Base-by-base conservation (phyloP, 2,113 vertebrate genomes). In the Andinoacara biseriatus region DNA sequence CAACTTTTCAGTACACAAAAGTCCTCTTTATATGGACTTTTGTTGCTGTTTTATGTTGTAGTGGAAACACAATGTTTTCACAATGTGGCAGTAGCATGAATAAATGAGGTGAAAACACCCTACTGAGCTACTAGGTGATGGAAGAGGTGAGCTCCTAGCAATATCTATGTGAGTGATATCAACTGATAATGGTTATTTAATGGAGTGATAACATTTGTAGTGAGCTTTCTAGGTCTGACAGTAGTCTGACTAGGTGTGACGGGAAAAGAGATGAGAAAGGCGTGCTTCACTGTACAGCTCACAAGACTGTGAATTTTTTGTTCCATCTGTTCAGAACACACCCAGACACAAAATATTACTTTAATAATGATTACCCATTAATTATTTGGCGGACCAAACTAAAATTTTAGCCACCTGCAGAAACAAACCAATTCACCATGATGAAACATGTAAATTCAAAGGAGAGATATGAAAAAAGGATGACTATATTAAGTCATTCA, bases 21-120 rank as follows among this genome's bases (percentile, higher is more conserved):
- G 46, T 54, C 10, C 46, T 20, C 29, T 17, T 31, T 14, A 72
- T 54, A 11, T n/a, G 43, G 65, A 29, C 17, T 22, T 26, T 49
- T 69, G 65, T 69, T 72, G 67, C 67, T 72, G 31, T 72, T 72
- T 72, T 31, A 72, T 69, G 65, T 69, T 69, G 18, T 31, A 72
- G 67, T 52, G 46, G 10, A 52, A 72, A 54, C 26, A 54, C 31
- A 31, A 52, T 72, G 67, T 33, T 72, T 72, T 46, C 17, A 31
- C 67, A 52, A 18, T 54, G 67, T 72, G 17, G 67, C 18, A 31
- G 67, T 72, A 26, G 26, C 67, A 54, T 72, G 43, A 54, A 31
- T 54, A 72, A 72, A 72, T 72, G 67, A 72, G 46, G 67, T 72
- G 46, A 72, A 72, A 72, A 72, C 46, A 31, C 54, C 67, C 67